Evolutionary conservation across 2,888 invertebrate genomes (phyloP).

Genomic region (Nyleta sp.): DNA sequence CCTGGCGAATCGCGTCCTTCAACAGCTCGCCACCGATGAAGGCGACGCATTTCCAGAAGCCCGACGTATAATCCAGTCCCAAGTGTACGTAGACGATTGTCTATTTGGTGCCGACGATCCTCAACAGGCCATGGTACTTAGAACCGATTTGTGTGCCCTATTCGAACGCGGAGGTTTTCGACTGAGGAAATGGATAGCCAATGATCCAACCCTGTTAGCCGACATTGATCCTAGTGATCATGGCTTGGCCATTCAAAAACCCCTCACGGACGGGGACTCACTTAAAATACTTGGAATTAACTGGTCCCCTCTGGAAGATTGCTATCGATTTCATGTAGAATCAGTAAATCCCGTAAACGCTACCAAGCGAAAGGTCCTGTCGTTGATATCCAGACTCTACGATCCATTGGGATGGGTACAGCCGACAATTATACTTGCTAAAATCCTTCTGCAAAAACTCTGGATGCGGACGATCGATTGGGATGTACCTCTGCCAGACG

Average conservation of each 20-base stretch:
- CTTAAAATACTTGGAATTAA: slow-evolving; percentile 8
- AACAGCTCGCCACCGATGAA: too few relatives aligned
- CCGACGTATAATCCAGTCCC: not conserved
- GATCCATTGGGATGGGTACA: slow-evolving; percentile 11
- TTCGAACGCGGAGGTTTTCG: not conserved
- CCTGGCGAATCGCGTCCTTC: not conserved
- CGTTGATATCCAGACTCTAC: not conserved
- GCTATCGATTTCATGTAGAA: not conserved
- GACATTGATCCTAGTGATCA: too few relatives aligned
- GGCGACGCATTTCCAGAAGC: not conserved
- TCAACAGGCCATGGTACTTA: not conserved
- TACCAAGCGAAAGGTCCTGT: not conserved
- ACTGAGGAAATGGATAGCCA: not conserved
- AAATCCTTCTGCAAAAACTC: not conserved
- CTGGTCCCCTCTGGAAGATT: not conserved
- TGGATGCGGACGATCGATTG: not conserved
- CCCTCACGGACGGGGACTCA: too few relatives aligned
- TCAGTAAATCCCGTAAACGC: too few relatives aligned
- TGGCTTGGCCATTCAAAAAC: too few relatives aligned
- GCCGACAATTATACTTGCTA: not conserved
- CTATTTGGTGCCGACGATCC: not conserved
- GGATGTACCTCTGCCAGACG: not conserved
- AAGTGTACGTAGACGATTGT: not conserved
- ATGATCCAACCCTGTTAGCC: not conserved
- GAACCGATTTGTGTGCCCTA: not conserved